phyloP scores from a whole-genome alignment of 2,797 vertebrate genomes.

The Tangara arthus region DNA sequence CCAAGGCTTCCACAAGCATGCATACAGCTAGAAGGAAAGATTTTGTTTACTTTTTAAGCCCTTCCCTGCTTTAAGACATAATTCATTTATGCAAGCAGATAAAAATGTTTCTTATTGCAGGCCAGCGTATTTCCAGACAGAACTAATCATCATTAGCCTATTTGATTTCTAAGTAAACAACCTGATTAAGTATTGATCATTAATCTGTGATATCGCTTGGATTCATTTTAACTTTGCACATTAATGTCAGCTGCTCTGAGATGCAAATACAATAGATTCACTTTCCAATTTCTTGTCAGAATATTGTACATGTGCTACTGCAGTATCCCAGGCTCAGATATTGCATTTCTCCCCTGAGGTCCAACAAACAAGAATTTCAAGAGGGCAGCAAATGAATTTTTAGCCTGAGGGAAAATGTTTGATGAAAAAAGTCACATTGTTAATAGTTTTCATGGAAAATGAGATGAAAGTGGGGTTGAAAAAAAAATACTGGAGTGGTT shows the following conservation, averaged over 20 bases:
- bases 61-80: background rate
- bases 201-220: background rate
- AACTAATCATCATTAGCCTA: background rate
- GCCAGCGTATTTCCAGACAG: background rate
- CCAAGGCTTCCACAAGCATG: background rate
- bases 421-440: slow-evolving; percentile 1
- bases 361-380: slow-evolving; percentile 20
- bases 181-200: background rate
- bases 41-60: background rate
- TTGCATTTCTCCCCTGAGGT: background rate
- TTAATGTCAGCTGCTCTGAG: background rate
- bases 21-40: background rate
- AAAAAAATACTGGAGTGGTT: background rate
- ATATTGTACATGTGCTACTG: background rate
- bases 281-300: background rate
- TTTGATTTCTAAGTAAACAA: background rate
- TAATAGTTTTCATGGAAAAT: slow-evolving; percentile 29
- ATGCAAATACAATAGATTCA: background rate
- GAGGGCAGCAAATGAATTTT: slow-evolving; percentile 43
- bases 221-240: background rate
- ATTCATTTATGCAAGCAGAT: background rate
- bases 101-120: background rate
- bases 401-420: slow-evolving; percentile 16
- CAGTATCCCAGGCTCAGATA: background rate
- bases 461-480: background rate